These are phyloP conservation scores for Panopea generosa DNA, from an alignment of 2,888 invertebrate species.

Conservation along the genomic window DNA sequence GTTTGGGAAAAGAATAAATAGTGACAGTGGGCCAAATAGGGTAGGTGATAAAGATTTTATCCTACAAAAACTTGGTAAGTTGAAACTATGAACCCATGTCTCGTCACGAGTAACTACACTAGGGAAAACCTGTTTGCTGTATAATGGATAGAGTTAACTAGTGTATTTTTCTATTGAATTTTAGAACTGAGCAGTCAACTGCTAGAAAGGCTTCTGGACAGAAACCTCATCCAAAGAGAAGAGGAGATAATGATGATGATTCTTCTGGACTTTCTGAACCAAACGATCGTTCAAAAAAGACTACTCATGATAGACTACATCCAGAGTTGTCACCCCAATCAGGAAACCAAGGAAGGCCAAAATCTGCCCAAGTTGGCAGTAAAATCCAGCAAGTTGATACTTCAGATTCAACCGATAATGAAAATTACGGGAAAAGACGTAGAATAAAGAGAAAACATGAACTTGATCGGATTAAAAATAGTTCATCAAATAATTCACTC, in stretches of 20 bases:
- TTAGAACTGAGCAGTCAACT: no score
- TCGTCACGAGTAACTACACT: no score
- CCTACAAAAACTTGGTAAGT: no score
- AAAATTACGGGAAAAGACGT: constrained; percentile 62
- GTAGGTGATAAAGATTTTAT: no score
- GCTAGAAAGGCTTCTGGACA: no score
- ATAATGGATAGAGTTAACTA: no score
- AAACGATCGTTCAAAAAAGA: constrained; percentile 41
- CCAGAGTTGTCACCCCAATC: constrained; percentile 32
- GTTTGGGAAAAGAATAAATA: no score
- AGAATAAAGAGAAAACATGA: constrained; percentile 72
- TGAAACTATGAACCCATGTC: no score
- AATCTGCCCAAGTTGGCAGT: constrained; percentile 44
- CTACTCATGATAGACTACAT: constrained; percentile 34
- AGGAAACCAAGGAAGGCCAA: constrained; percentile 31
- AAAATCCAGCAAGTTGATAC: constrained; percentile 57
- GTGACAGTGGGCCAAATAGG: no score
- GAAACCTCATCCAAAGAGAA: not conserved
- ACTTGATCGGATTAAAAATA: constrained; percentile 76
- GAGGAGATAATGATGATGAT: constrained; percentile 39
- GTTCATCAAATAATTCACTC: constrained; percentile 73
- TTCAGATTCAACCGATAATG: constrained; percentile 80
- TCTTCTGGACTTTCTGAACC: constrained; percentile 57
- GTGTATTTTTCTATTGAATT: no score
- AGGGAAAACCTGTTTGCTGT: no score